Conservation (phyloP, 2,113 vertebrate species). For the Urocynchramus pylzowi region DNA sequence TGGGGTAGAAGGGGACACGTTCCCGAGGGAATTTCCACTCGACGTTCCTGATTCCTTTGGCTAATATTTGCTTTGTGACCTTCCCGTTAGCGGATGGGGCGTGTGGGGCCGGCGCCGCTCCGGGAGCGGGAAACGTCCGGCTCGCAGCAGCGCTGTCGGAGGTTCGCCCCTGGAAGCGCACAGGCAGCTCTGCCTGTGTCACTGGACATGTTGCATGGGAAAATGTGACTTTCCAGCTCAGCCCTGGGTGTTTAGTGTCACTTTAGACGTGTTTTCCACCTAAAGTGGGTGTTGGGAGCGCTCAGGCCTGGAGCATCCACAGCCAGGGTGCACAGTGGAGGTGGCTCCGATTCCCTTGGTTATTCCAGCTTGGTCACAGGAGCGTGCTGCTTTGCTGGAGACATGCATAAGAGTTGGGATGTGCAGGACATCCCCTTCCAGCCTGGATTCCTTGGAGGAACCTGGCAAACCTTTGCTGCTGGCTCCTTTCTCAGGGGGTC, state of each 20-base stretch:
- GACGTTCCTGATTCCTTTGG: constrained; percentile 61
- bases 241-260: background rate
- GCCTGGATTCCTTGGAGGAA: background rate
- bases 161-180: background rate
- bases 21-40: constrained; percentile 66
- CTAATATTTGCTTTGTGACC: constrained; percentile 71
- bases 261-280: background rate
- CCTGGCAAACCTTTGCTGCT: fast-evolving
- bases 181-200: fast-evolving
- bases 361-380: background rate
- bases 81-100: constrained; percentile 1
- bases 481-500: background rate
- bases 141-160: fast-evolving
- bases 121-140: fast-evolving
- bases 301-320: fast-evolving
- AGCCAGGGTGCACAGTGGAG: background rate
- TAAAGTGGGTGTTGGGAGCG: fast-evolving
- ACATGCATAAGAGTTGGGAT: fast-evolving
- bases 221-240: background rate
- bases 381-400: fast-evolving
- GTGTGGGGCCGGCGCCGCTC: fast-evolving
- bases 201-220: background rate
- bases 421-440: background rate
- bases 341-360: background rate
- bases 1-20: constrained; percentile 65